Evolutionary conservation across 2,113 vertebrate genomes (phyloP).

Genomic region (Chascanopsetta lugubris): DNA sequence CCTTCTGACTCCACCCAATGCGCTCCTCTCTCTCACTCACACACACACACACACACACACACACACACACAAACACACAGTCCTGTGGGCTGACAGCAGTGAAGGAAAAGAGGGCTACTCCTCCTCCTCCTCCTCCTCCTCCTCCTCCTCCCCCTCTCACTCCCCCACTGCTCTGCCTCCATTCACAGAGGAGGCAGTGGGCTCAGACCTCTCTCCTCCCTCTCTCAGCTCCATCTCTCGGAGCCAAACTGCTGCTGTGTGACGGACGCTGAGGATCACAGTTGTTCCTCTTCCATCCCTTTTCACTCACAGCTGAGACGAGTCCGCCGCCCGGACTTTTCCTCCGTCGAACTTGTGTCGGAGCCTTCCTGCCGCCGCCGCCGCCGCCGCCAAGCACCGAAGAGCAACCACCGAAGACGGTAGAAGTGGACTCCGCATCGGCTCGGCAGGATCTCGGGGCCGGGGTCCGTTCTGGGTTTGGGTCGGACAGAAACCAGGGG

Average conservation of each 20-base stretch:
- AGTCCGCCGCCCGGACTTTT: slow-evolving; percentile 10
- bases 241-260: not conserved
- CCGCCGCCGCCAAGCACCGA: not conserved
- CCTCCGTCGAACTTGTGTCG: not conserved
- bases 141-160: slow-evolving; percentile 40
- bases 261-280: slow-evolving; percentile 14
- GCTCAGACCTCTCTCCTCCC: slow-evolving; percentile 41
- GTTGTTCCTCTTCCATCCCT: not conserved
- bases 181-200: slow-evolving; percentile 66
- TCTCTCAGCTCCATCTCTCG: slow-evolving; percentile 57
- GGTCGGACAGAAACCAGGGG: not conserved
- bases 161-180: slow-evolving; percentile 65
- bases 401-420: not conserved
- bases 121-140: slow-evolving; percentile 66
- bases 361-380: not conserved
- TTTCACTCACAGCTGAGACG: not conserved
- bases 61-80: slow-evolving; percentile 40
- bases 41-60: slow-evolving; percentile 36
- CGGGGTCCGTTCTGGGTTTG: not conserved
- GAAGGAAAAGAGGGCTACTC: slow-evolving; percentile 81
- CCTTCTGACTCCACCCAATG: slow-evolving; percentile 74
- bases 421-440: not conserved
- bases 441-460: slow-evolving; percentile 10
- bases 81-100: slow-evolving; percentile 56
- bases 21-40: slow-evolving; percentile 24